These are phyloP conservation scores for Pteronura brasiliensis DNA, from an alignment of 2,113 vertebrate species.

Conservation along the genomic window DNA sequence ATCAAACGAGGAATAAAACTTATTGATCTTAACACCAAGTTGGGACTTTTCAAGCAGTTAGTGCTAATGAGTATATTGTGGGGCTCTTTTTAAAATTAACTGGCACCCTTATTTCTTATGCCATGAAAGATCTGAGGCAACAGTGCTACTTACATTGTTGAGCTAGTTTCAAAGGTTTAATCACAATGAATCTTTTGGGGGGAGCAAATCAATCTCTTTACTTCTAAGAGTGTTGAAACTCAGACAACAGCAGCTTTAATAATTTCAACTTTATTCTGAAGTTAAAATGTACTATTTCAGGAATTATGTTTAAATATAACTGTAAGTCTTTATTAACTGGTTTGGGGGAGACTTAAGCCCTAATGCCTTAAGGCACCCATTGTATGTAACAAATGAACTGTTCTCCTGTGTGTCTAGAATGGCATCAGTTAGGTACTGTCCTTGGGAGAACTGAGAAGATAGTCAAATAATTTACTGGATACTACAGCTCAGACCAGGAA, in stretches of 20 bases:
- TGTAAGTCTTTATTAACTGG: neutral
- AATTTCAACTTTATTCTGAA: neutral
- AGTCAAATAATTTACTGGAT: neutral
- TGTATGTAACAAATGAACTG: neutral
- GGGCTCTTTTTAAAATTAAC: constrained; percentile 21
- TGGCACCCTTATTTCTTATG: neutral
- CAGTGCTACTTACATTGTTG: neutral
- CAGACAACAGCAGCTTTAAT: too few relatives aligned
- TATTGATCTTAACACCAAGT: neutral
- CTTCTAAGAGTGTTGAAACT: neutral
- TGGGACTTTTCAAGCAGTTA: neutral
- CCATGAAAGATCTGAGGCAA: neutral
- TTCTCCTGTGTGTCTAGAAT: neutral
- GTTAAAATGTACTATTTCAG: neutral
- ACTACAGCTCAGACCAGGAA: neutral
- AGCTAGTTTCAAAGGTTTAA: constrained; percentile 1
- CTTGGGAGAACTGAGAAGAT: neutral
- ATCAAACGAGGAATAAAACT: neutral
- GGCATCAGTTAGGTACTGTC: neutral
- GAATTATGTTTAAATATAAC: neutral
- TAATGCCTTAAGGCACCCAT: neutral
- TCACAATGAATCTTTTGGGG: neutral
- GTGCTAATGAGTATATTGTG: neutral
- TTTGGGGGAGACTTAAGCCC: neutral
- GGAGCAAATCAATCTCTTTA: neutral